phyloP scores from a whole-genome alignment of 2,888 invertebrate genomes.

The Abscondita cerata region DNA sequence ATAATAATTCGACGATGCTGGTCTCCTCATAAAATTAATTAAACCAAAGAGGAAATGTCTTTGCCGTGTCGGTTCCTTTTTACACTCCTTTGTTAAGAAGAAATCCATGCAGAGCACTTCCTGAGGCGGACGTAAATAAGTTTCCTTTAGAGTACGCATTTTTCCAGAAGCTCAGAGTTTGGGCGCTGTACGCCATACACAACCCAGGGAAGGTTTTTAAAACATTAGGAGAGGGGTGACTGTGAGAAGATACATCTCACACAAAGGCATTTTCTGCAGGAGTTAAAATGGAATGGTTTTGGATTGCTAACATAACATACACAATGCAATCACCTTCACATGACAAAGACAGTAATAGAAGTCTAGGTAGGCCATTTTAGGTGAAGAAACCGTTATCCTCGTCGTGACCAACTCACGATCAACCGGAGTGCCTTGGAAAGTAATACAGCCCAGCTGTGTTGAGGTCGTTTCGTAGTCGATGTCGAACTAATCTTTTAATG shows the following conservation, averaged over 20 bases:
- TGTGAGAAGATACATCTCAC: too few species aligned
- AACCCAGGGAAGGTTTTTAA: too few species aligned
- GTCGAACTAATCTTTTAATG: neutral
- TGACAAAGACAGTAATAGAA: constrained; percentile 31
- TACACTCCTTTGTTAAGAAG: neutral
- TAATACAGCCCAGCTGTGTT: constrained; percentile 45
- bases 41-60: constrained; percentile 15
- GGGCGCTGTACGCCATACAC: too few species aligned
- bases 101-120: neutral
- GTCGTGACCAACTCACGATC: constrained; percentile 48
- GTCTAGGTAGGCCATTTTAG: constrained; percentile 26
- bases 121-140: neutral
- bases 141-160: neutral
- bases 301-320: too few species aligned
- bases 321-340: constrained; percentile 31
- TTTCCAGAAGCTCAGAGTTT: too few species aligned
- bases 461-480: constrained; percentile 43
- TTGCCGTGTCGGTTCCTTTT: constrained; percentile 15
- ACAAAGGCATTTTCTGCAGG: neutral
- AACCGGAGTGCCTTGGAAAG: constrained; percentile 46
- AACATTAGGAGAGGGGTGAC: too few species aligned
- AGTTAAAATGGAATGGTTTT: too few species aligned
- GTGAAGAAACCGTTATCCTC: constrained; percentile 43
- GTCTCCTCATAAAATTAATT: constrained; percentile 19
- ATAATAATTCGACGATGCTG: neutral